Conservation (phyloP, 2,888 invertebrate genomes). For the Pollenia amentaria region DNA sequence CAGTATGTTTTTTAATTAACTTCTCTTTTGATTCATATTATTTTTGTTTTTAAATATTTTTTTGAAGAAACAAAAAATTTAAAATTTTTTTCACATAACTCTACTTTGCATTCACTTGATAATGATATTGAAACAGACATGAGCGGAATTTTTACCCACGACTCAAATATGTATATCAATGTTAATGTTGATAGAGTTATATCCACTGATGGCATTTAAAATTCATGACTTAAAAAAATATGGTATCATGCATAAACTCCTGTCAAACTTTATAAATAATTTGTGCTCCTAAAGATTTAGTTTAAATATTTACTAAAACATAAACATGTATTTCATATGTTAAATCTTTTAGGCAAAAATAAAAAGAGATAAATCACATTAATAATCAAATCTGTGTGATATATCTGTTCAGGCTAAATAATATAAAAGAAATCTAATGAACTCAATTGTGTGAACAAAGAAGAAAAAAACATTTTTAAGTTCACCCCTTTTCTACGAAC, state of each 20-base stretch:
- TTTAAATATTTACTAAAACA: neutral
- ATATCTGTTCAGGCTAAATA: neutral
- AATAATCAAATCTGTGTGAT: conserved; percentile 1
- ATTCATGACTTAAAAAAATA: neutral
- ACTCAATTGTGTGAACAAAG: conserved; percentile 43
- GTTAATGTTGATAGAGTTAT: neutral
- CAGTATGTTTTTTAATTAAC: too few relatives aligned
- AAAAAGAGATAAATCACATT: conserved; percentile 4
- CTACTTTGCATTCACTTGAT: neutral
- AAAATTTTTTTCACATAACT: neutral
- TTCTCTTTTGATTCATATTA: too few relatives aligned
- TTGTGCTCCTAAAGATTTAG: neutral
- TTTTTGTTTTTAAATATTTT: too few relatives aligned
- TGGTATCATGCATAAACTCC: neutral
- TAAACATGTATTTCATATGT: neutral
- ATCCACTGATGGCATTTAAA: conserved; percentile 9
- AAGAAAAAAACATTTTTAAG: neutral
- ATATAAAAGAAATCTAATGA: conserved; percentile 53
- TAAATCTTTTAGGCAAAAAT: neutral
- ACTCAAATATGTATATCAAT: neutral
- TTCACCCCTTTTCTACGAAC: neutral
- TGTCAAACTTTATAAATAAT: conserved; percentile 27
- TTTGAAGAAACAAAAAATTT: too few relatives aligned
- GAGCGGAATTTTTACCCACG: neutral
- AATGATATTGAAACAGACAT: neutral